Conservation (phyloP, 2,888 invertebrate genomes). For the Neelides folsomi region DNA sequence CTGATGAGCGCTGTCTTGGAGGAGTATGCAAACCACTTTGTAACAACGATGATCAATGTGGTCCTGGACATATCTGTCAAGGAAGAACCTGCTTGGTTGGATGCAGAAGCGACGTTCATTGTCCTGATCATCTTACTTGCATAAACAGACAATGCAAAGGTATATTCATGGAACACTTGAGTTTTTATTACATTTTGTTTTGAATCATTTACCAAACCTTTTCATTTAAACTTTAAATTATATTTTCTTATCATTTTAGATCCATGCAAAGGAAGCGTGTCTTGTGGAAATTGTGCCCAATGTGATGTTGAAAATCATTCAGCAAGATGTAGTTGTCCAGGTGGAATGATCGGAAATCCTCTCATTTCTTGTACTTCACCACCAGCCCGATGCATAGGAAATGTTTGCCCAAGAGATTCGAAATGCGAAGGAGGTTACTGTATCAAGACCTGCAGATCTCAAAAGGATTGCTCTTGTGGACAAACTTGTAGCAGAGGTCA, state of each 20-base stretch:
- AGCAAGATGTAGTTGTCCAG: slow-evolving; percentile 62
- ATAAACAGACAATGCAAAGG: slow-evolving; percentile 67
- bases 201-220: too few relatives aligned
- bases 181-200: too few relatives aligned
- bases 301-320: slow-evolving; percentile 72
- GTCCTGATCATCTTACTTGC: slow-evolving; percentile 61
- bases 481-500: slow-evolving; percentile 60
- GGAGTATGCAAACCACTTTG: slow-evolving; percentile 73
- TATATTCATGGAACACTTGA: too few relatives aligned
- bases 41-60: slow-evolving; percentile 70
- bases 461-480: slow-evolving; percentile 64
- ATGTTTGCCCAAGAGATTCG: slow-evolving; percentile 44
- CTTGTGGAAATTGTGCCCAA: slow-evolving; percentile 70
- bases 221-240: neutral
- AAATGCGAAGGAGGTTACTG: slow-evolving; percentile 57
- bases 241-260: slow-evolving; percentile 41
- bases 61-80: slow-evolving; percentile 69
- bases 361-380: slow-evolving; percentile 61
- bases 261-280: slow-evolving; percentile 59
- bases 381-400: slow-evolving; percentile 47
- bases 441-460: slow-evolving; percentile 51
- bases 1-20: slow-evolving; percentile 71
- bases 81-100: slow-evolving; percentile 73
- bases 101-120: slow-evolving; percentile 69
- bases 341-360: slow-evolving; percentile 68